phyloP scores from a whole-genome alignment of 2,888 invertebrate species.

The Sinhomidia bicolor region DNA sequence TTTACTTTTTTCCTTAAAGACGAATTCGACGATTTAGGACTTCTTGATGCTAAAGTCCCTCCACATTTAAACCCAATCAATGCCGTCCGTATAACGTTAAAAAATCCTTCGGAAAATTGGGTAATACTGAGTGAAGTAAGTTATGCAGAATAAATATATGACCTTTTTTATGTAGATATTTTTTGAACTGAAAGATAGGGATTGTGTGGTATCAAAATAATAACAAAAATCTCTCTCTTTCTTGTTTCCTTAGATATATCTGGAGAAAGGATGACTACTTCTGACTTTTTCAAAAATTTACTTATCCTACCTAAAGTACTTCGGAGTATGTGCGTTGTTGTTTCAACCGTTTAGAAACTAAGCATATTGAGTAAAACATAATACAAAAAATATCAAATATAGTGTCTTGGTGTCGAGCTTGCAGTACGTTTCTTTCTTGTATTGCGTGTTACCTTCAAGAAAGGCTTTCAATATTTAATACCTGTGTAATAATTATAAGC shows the following conservation, averaged over 20 bases:
- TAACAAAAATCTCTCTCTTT: neutral
- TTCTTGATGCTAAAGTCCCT: slow-evolving; percentile 88
- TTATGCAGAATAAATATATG: neutral
- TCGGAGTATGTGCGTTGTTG: neutral
- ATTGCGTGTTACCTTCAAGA: slow-evolving; percentile 63
- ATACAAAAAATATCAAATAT: slow-evolving; percentile 45
- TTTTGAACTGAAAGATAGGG: neutral
- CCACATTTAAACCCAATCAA: slow-evolving; percentile 87
- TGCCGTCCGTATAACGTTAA: slow-evolving; percentile 89
- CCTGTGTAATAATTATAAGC: slow-evolving; percentile 46
- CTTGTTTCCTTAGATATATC: slow-evolving; percentile 38
- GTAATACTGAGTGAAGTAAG: slow-evolving; percentile 93
- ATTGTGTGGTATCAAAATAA: neutral
- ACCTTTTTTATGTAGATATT: neutral
- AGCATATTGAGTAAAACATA: neutral
- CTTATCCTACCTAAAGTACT: neutral
- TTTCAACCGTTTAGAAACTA: neutral
- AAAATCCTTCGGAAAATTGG: slow-evolving; percentile 92
- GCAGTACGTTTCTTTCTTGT: slow-evolving; percentile 56
- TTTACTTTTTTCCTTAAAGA: slow-evolving; percentile 82
- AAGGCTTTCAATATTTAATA: slow-evolving; percentile 67
- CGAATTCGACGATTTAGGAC: slow-evolving; percentile 90
- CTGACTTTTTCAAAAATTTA: slow-evolving; percentile 18
- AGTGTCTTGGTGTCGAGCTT: slow-evolving; percentile 71
- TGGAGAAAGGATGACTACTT: slow-evolving; percentile 64